Conservation (phyloP, 2,113 vertebrate genomes). For the Microcebus murinus region DNA sequence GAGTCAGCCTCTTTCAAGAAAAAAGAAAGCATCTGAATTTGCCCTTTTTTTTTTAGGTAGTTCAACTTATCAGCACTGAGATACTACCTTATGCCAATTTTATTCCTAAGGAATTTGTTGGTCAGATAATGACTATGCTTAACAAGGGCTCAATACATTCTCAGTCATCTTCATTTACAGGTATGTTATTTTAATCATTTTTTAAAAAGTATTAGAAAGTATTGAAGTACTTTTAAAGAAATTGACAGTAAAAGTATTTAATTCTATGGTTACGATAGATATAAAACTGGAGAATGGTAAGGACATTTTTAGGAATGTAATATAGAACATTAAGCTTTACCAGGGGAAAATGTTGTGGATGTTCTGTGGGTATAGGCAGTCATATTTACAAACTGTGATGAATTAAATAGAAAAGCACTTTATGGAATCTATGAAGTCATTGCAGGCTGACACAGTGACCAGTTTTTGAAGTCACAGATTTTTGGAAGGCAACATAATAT, state of each 20-base stretch:
- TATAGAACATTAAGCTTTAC: slow-evolving; percentile 8
- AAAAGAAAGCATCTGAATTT: slow-evolving; percentile 48
- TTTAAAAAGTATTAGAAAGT: neutral
- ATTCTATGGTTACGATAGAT: neutral
- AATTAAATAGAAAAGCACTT: neutral
- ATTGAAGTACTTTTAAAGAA: slow-evolving; percentile 53
- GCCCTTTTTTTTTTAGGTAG: slow-evolving; percentile 90
- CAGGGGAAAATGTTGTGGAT: neutral
- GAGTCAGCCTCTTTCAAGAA: neutral
- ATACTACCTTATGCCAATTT: slow-evolving; percentile 99
- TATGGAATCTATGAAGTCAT: neutral
- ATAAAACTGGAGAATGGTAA: neutral
- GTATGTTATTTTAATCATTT: slow-evolving; percentile 82
- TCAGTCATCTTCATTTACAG: slow-evolving; percentile 99
- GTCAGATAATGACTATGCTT: slow-evolving; percentile 99
- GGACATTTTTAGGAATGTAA: neutral
- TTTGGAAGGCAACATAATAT: neutral
- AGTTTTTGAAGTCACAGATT: neutral
- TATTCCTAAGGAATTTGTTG: slow-evolving; percentile 99
- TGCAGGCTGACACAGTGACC: neutral
- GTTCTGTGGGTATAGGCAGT: neutral
- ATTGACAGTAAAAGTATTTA: slow-evolving; percentile 25
- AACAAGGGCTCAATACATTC: slow-evolving; percentile 99
- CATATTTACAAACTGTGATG: neutral
- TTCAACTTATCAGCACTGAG: slow-evolving; percentile 98